Percentiles rank a stretch among this genome's conserved stretches.
These are phyloP conservation scores for Bombylius major DNA, from an alignment of 2,888 invertebrate genomes.

Conservation along the genomic window DNA sequence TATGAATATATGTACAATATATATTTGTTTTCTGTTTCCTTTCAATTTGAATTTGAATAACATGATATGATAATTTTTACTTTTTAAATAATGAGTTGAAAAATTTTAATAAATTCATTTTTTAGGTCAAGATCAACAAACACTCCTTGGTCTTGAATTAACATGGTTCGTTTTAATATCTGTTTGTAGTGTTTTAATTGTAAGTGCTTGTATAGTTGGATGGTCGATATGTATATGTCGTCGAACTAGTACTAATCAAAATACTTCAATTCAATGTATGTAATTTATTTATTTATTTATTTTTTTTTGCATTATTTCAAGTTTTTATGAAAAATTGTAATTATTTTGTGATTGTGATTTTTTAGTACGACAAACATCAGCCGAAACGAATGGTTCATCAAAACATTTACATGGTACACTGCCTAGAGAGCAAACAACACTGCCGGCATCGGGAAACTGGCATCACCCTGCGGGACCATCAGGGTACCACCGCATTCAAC, in stretches of 20 bases:
- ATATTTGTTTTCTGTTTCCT: not conserved
- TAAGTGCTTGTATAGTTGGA: slow-evolving; percentile 55
- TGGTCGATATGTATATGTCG: slow-evolving; percentile 67
- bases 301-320: not conserved
- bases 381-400: slow-evolving; percentile 58
- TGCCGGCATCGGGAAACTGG: slow-evolving; percentile 81
- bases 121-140: slow-evolving; percentile 47
- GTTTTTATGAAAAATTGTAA: not conserved
- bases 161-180: slow-evolving; percentile 65
- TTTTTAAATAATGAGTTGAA: not conserved
- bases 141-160: slow-evolving; percentile 58
- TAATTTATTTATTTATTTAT: slow-evolving; percentile 1
- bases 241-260: slow-evolving; percentile 43
- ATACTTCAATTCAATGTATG: slow-evolving; percentile 38
- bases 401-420: slow-evolving; percentile 47
- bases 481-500: slow-evolving; percentile 39
- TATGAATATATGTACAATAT: not conserved
- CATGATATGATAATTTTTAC: not conserved
- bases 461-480: slow-evolving; percentile 78
- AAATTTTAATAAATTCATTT: not conserved
- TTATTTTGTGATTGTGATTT: not conserved
- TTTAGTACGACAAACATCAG: slow-evolving; percentile 33
- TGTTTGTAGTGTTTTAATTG: slow-evolving; percentile 54
- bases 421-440: slow-evolving; percentile 42
- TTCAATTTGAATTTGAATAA: not conserved